phyloP scores from a whole-genome alignment of 2,888 invertebrate species.

The Nemurella pictetii region DNA sequence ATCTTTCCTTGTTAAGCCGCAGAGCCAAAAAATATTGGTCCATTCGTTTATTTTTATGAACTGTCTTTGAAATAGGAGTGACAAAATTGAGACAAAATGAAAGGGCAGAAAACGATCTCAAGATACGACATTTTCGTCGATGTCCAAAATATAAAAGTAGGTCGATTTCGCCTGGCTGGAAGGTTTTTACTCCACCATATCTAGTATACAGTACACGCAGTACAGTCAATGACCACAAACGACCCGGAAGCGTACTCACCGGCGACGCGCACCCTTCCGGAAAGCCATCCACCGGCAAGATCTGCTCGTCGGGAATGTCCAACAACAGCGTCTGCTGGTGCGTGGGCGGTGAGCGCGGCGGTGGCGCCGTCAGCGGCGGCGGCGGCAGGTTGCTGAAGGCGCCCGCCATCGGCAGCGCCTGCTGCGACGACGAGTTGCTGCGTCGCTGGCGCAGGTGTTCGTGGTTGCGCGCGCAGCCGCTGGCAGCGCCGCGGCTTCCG shows the following conservation, averaged over 20 bases:
- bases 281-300: constrained; percentile 34
- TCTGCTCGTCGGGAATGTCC: constrained; percentile 39
- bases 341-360: constrained; percentile 43
- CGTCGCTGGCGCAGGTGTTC: constrained; percentile 51
- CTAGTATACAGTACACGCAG: too few relatives aligned
- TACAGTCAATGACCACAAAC: too few relatives aligned
- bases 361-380: constrained; percentile 44
- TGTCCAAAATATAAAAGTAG: too few relatives aligned
- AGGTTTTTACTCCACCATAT: too few relatives aligned
- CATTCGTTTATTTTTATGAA: too few relatives aligned
- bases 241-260: constrained; percentile 39
- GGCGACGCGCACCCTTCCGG: constrained; percentile 49
- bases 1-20: too few relatives aligned
- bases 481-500: constrained; percentile 46
- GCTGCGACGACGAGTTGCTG: constrained; percentile 55
- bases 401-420: constrained; percentile 41
- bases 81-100: too few relatives aligned
- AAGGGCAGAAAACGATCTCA: too few relatives aligned
- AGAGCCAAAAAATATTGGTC: too few relatives aligned
- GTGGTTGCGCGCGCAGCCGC: constrained; percentile 38
- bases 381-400: constrained; percentile 28
- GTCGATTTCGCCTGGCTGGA: too few relatives aligned
- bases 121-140: too few relatives aligned
- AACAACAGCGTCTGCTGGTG: constrained; percentile 44
- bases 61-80: too few relatives aligned